A percentile compares a stretch with the other conserved stretches of the same genome.
phyloP scores from a whole-genome alignment of 2,113 vertebrate species.

The Ceyx melanurus region DNA sequence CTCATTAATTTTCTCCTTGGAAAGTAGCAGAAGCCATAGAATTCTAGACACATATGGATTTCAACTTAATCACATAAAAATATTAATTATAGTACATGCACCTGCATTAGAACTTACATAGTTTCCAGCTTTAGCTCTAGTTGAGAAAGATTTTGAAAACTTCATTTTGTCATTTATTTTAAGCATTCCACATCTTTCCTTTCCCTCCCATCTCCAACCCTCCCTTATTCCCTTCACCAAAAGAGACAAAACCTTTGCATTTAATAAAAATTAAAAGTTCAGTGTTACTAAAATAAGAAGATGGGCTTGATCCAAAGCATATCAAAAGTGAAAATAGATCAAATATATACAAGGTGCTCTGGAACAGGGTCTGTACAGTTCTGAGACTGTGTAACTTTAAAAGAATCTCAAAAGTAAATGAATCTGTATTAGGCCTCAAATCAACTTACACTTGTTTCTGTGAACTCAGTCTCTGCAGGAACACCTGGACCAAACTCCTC shows the following conservation, averaged over 20 bases:
- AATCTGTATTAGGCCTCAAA: neutral
- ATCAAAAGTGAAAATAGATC: neutral
- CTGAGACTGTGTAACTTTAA: neutral
- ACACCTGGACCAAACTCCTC: conserved; percentile 94
- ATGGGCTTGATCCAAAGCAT: neutral
- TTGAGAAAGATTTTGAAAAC: neutral
- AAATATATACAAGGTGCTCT: neutral
- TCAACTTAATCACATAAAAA: neutral
- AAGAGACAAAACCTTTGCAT: neutral
- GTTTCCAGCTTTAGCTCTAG: conserved; percentile 55
- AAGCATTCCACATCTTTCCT: neutral
- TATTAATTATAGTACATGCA: neutral
- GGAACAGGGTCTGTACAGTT: neutral
- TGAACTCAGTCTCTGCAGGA: conserved; percentile 92
- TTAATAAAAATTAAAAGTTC: neutral
- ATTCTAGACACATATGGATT: neutral
- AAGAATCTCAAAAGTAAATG: neutral
- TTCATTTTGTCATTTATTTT: neutral
- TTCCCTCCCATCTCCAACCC: neutral
- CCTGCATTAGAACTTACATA: neutral
- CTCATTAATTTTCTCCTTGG: neutral
- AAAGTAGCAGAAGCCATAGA: neutral
- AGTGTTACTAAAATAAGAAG: neutral
- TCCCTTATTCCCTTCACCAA: neutral
- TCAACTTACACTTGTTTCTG: conserved; percentile 90